Conservation (phyloP, 2,888 invertebrate species). For the Drosophila atripex region DNA sequence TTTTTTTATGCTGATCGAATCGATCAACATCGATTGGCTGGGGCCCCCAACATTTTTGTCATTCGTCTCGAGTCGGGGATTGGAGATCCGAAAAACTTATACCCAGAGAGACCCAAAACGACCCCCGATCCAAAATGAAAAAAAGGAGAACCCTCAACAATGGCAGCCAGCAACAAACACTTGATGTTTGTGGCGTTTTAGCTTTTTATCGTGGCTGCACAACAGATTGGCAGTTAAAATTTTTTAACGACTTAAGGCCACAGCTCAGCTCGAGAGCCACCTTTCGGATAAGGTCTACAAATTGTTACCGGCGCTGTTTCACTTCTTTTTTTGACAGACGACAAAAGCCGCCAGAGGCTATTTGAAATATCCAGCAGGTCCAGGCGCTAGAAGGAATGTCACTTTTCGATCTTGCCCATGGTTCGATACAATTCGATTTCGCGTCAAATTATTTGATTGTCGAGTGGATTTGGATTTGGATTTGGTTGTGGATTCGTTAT, state of each 20-base stretch:
- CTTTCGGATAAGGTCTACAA: slow-evolving; percentile 58
- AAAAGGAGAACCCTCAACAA: slow-evolving; percentile 36
- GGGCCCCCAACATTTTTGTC: slow-evolving; percentile 59
- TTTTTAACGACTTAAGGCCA: slow-evolving; percentile 73
- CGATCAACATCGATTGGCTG: slow-evolving; percentile 59
- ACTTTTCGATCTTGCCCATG: slow-evolving; percentile 38
- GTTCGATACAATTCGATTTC: slow-evolving; percentile 36
- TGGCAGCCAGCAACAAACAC: slow-evolving; percentile 66
- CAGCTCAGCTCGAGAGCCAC: slow-evolving; percentile 59
- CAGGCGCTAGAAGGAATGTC: slow-evolving; percentile 71
- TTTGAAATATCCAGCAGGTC: slow-evolving; percentile 18
- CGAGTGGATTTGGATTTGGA: slow-evolving; percentile 57
- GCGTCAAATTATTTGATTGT: slow-evolving; percentile 64
- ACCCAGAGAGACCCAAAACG: slow-evolving; percentile 9
- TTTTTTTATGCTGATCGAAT: slow-evolving; percentile 72
- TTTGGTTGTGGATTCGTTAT: slow-evolving; percentile 24
- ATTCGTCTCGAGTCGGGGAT: slow-evolving; percentile 59
- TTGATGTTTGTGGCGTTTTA: slow-evolving; percentile 67
- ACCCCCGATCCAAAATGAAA: slow-evolving; percentile 8
- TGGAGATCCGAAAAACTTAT: slow-evolving; percentile 29
- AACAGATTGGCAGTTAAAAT: slow-evolving; percentile 70
- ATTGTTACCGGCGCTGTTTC: slow-evolving; percentile 45
- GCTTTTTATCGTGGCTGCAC: slow-evolving; percentile 59
- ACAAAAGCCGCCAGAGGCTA: slow-evolving; percentile 53
- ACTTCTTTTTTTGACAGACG: slow-evolving; percentile 67